These are phyloP conservation scores for Bolborhynchus lineola DNA, from an alignment of 2,113 vertebrate species.

Conservation along the genomic window DNA sequence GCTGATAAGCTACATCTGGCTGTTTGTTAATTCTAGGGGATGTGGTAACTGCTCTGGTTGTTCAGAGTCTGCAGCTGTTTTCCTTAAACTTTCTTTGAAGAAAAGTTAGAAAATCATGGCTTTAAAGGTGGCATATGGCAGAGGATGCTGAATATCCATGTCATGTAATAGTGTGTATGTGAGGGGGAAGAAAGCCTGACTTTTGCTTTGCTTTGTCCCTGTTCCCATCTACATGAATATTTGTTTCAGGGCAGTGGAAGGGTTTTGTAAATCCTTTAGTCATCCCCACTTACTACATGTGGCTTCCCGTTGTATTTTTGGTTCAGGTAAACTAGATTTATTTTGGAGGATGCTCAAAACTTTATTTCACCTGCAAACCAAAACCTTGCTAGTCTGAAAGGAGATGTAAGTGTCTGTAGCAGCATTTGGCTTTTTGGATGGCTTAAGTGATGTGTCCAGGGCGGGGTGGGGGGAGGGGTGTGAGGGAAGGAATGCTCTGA, in stretches of 20 bases:
- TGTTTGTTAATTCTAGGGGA: background rate
- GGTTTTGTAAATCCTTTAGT: background rate
- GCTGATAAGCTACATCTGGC: background rate
- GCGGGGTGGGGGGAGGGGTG: too few relatives aligned
- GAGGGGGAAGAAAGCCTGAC: background rate
- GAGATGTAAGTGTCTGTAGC: background rate
- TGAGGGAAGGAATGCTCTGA: background rate
- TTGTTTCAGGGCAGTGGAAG: background rate
- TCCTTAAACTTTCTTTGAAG: background rate
- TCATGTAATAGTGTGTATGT: fast-evolving
- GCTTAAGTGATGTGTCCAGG: fast-evolving
- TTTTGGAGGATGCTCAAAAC: background rate
- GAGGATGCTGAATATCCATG: background rate
- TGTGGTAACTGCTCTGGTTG: background rate
- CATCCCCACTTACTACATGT: too few relatives aligned
- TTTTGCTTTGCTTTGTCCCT: background rate
- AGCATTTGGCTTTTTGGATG: background rate
- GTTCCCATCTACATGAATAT: background rate
- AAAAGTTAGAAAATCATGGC: background rate
- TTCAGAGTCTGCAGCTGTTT: background rate
- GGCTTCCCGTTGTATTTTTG: background rate
- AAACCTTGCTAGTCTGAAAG: background rate
- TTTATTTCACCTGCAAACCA: background rate
- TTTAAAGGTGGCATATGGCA: background rate
- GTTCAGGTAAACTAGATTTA: background rate